phyloP scores from a whole-genome alignment of 2,113 vertebrate species.

The Bos javanicus region DNA sequence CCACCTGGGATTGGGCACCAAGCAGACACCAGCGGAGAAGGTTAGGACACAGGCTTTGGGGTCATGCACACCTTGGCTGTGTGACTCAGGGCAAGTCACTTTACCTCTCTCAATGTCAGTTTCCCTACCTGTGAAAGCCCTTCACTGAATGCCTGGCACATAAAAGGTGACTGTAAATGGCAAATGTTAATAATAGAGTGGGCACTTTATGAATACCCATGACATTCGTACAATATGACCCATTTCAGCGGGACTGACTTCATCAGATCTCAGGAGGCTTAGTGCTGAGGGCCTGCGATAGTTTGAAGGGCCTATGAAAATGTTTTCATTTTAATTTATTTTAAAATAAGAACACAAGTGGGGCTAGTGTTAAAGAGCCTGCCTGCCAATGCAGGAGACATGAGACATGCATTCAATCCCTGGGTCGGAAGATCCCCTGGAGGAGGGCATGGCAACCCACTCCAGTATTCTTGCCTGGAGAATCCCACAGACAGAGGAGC shows the following conservation, averaged over 20 bases:
- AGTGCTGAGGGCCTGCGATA: rapidly evolving
- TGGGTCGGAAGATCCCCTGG: background rate
- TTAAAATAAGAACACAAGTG: background rate
- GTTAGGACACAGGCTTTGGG: background rate
- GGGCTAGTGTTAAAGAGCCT: background rate
- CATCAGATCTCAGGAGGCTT: background rate
- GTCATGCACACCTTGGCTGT: background rate
- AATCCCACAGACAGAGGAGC: background rate
- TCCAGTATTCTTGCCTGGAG: background rate
- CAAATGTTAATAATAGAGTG: background rate
- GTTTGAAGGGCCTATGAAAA: background rate
- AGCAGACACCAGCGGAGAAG: background rate
- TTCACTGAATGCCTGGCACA: background rate
- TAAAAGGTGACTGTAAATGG: background rate
- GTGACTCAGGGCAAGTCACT: background rate
- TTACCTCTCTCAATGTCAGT: background rate
- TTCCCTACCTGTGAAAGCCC: background rate
- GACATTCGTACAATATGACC: background rate
- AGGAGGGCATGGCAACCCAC: background rate
- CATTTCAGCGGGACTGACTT: background rate
- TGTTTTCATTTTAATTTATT: background rate
- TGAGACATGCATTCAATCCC: background rate
- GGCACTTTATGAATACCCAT: background rate
- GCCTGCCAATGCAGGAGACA: background rate
- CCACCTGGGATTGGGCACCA: background rate